A percentile compares a stretch with the other conserved stretches of the same genome.
Conservation (phyloP, 1,140 invertebrate genomes). For the Drosophila tani region DNA sequence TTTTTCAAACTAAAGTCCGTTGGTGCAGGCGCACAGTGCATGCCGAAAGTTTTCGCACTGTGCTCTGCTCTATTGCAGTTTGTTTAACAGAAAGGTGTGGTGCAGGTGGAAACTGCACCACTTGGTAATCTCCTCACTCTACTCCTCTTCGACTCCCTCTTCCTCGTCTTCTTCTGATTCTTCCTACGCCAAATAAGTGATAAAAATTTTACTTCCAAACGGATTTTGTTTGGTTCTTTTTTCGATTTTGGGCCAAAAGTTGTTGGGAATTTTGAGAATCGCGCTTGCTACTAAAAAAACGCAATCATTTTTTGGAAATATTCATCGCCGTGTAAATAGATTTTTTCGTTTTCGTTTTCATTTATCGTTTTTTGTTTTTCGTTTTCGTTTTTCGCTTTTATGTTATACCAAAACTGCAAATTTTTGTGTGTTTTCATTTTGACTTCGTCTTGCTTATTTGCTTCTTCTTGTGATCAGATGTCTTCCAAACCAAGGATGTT, state of each 20-base stretch:
- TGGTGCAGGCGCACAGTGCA: conserved; percentile 60
- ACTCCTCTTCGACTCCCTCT: conserved; percentile 19
- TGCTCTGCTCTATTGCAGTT: conserved; percentile 74
- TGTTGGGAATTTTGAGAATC: conserved; percentile 74
- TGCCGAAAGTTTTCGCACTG: conserved; percentile 62
- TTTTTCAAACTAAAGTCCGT: conserved; percentile 56
- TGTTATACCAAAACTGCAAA: conserved; percentile 74
- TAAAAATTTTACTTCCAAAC: conserved; percentile 78
- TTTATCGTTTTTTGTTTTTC: conserved; percentile 36
- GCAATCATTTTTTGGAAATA: conserved; percentile 65
- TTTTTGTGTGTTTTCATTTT: conserved; percentile 54
- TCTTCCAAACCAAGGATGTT: conserved; percentile 81
- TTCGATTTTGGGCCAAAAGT: conserved; percentile 49
- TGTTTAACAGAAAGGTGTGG: conserved; percentile 62
- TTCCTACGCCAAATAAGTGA: conserved; percentile 82
- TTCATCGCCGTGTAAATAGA: conserved; percentile 37
- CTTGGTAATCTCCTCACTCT: conserved; percentile 33
- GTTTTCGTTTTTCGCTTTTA: conserved; percentile 23
- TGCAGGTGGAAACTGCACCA: conserved; percentile 23
- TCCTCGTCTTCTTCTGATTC: conserved; percentile 48
- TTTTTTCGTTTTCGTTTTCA: conserved; percentile 35
- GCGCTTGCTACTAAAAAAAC: conserved; percentile 83
- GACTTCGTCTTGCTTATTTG: conserved; percentile 27
- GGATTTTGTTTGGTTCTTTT: conserved; percentile 40
- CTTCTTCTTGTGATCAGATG: conserved; percentile 81